Conservation (phyloP, 2,113 vertebrate genomes). For the Bambusicola thoracicus region DNA sequence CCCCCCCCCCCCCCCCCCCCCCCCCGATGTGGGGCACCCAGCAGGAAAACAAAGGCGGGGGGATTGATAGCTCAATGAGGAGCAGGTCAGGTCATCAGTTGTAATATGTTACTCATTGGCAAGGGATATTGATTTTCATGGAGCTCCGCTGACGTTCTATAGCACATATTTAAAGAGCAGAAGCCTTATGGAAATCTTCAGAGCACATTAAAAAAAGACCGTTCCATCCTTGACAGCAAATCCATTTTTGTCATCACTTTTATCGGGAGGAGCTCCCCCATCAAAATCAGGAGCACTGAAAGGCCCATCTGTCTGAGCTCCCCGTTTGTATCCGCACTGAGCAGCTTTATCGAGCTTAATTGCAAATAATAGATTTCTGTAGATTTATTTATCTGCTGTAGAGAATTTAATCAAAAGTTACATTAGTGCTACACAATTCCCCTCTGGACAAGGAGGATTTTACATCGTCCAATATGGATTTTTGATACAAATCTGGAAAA, state of each 20-base stretch:
- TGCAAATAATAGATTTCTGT: neutral
- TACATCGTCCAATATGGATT: accelerated
- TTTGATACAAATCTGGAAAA: neutral
- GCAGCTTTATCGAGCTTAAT: neutral
- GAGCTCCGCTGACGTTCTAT: neutral
- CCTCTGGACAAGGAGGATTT: neutral
- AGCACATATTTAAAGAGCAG: constrained; percentile 44
- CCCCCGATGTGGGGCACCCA: too few relatives aligned
- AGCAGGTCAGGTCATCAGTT: constrained; percentile 19
- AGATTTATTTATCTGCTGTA: neutral
- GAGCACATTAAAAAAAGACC: constrained; percentile 19
- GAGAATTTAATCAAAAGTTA: neutral
- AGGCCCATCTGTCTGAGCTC: neutral
- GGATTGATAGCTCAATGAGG: neutral
- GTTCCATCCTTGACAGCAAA: constrained; percentile 38
- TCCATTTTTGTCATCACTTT: constrained; percentile 31
- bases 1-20: too few relatives aligned
- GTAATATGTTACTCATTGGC: constrained; percentile 34
- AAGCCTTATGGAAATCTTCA: constrained; percentile 17
- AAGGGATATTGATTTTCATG: neutral
- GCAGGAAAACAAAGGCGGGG: neutral
- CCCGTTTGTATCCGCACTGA: neutral
- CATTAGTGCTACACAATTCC: neutral
- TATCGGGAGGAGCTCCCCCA: neutral
- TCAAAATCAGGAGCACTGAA: neutral